Percentiles rank a stretch among this genome's conserved stretches.
Conservation (phyloP, 2,888 invertebrate genomes). For the Perithous albicinctus region DNA sequence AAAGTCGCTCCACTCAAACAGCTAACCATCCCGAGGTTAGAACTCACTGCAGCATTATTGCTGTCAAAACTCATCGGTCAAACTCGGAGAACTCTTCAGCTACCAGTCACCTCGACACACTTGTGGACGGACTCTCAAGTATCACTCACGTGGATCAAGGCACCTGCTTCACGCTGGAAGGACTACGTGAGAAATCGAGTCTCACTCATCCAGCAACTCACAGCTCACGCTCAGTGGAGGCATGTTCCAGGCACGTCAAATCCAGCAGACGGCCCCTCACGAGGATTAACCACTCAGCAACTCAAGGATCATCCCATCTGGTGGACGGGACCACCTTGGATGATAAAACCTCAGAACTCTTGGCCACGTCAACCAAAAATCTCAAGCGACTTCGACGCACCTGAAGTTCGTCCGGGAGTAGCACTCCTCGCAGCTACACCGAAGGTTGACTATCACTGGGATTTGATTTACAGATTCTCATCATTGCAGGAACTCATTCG, state of each 20-base stretch:
- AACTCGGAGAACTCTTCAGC: background rate
- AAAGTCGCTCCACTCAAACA: slow-evolving; percentile 53
- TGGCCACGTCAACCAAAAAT: slow-evolving; percentile 22
- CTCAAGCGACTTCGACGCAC: background rate
- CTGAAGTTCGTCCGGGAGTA: slow-evolving; percentile 30
- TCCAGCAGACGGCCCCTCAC: slow-evolving; percentile 66
- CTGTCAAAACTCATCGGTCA: slow-evolving; percentile 2
- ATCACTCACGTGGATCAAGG: slow-evolving; percentile 55
- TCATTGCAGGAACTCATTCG: slow-evolving; percentile 8
- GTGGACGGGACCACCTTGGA: slow-evolving; percentile 54
- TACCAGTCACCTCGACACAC: slow-evolving; percentile 1
- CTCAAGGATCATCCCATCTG: slow-evolving; percentile 39
- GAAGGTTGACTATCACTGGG: slow-evolving; percentile 42
- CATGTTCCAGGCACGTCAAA: slow-evolving; percentile 60
- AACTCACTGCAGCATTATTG: slow-evolving; percentile 45
- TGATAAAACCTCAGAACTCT: background rate
- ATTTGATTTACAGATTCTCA: slow-evolving; percentile 28
- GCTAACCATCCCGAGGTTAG: slow-evolving; percentile 44
- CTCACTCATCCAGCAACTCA: slow-evolving; percentile 57
- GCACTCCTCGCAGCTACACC: slow-evolving; percentile 24
- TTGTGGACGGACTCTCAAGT: slow-evolving; percentile 67
- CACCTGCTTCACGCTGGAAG: no score
- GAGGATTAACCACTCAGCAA: slow-evolving; percentile 54
- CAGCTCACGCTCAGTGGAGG: slow-evolving; percentile 37
- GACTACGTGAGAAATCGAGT: slow-evolving; percentile 65